Conservation (phyloP, 2,888 invertebrate genomes). For the Standfussiana lucernea region DNA sequence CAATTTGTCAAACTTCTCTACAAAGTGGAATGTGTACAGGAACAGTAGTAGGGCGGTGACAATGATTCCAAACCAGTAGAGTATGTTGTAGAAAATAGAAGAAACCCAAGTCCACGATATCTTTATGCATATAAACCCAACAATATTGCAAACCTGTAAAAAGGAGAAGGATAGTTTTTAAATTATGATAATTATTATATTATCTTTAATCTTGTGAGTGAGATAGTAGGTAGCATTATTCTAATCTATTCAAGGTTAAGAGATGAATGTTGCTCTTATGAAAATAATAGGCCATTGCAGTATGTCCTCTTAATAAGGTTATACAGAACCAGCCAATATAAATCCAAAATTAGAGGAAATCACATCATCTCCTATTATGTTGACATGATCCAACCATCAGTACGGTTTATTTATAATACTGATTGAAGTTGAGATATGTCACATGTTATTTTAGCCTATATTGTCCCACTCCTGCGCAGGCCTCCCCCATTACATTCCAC, state of each 20-base stretch:
- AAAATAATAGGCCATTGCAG: background rate
- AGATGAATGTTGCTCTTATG: background rate
- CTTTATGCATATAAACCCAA: conserved; percentile 96
- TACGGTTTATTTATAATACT: background rate
- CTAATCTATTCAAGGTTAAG: background rate
- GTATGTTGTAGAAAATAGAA: conserved; percentile 94
- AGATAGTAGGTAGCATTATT: background rate
- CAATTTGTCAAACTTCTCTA: conserved; percentile 94
- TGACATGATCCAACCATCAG: background rate
- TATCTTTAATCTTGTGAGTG: conserved; percentile 1
- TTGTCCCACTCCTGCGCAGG: too few relatives aligned
- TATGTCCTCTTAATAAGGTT: background rate
- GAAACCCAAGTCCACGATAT: conserved; percentile 91
- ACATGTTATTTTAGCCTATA: too few relatives aligned
- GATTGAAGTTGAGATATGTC: background rate
- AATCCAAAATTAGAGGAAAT: background rate
- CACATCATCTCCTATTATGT: background rate
- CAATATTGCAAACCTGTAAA: conserved; percentile 92
- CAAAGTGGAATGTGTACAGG: conserved; percentile 95
- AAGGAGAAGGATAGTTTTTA: background rate
- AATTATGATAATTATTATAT: too few relatives aligned
- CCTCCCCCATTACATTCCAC: too few relatives aligned
- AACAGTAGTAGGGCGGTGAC: conserved; percentile 93
- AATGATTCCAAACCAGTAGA: conserved; percentile 95
- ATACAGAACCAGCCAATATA: background rate